Conservation (phyloP, 2,888 invertebrate genomes). For the Tetanocera ferruginea region DNA sequence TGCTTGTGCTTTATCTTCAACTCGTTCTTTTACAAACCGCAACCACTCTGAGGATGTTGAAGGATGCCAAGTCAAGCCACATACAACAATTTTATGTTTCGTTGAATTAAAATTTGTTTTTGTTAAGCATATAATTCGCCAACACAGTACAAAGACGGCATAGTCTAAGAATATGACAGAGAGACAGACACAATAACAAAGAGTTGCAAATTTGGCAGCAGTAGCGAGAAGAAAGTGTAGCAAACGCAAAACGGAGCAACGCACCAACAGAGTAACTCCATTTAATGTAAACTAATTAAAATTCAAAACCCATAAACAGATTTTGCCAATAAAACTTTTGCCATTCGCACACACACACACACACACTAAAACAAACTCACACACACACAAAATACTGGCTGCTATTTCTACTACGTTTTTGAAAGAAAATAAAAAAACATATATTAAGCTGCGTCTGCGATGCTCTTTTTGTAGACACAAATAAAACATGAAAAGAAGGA, state of each 20-base stretch:
- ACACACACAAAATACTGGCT: slow-evolving; percentile 5
- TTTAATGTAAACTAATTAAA: slow-evolving; percentile 64
- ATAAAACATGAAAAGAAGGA: slow-evolving; percentile 17
- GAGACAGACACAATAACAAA: slow-evolving; percentile 5
- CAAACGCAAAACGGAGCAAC: not conserved
- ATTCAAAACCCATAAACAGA: slow-evolving; percentile 69
- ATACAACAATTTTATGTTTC: slow-evolving; percentile 61
- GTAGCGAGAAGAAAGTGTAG: not conserved
- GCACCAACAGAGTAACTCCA: not conserved
- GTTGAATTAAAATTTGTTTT: slow-evolving; percentile 62
- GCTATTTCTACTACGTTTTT: slow-evolving; percentile 30
- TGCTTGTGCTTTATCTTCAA: too few relatives aligned
- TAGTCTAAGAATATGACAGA: not conserved
- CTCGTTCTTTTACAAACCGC: not conserved
- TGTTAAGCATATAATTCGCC: slow-evolving; percentile 19
- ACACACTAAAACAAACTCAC: too few relatives aligned
- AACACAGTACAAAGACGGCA: slow-evolving; percentile 37
- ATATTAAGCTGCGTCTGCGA: slow-evolving; percentile 15
- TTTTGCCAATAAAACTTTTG: slow-evolving; percentile 68
- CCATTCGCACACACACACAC: slow-evolving; percentile 48
- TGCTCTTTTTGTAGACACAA: slow-evolving; percentile 23
- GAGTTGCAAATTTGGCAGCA: not conserved
- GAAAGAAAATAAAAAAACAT: not conserved
- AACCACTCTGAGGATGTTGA: not conserved
- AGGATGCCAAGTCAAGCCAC: not conserved